phyloP scores from a whole-genome alignment of 1,140 invertebrate genomes.

The Leptinotarsa texana region DNA sequence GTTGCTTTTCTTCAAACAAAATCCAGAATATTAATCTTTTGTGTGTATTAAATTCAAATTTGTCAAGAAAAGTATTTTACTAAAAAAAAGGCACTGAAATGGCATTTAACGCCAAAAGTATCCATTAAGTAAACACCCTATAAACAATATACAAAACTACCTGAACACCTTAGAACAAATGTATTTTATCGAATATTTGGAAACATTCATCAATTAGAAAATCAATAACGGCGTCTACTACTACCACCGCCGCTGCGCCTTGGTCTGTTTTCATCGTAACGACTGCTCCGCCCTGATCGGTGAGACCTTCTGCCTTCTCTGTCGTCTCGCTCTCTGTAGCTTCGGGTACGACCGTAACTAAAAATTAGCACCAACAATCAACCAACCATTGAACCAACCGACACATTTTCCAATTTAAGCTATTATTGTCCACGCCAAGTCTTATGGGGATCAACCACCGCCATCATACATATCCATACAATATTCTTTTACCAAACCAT shows the following conservation, averaged over 20 bases:
- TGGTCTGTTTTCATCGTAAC: conserved; percentile 47
- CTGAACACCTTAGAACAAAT: conserved; percentile 3
- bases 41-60: no score
- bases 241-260: conserved; percentile 44
- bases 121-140: conserved; percentile 2
- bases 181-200: neutral
- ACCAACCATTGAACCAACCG: conserved; percentile 31
- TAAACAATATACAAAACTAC: conserved; percentile 15
- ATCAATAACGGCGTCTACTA: conserved; percentile 50
- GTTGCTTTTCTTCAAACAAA: no score
- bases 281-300: conserved; percentile 47
- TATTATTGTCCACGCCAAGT: conserved; percentile 39
- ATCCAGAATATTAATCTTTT: no score
- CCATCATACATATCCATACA: conserved; percentile 43
- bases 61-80: no score
- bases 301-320: conserved; percentile 38
- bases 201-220: neutral
- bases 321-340: conserved; percentile 49
- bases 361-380: conserved; percentile 49
- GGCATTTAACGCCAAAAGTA: neutral
- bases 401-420: conserved; percentile 23
- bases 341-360: conserved; percentile 54
- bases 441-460: conserved; percentile 24
- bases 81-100: no score
- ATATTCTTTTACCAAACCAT: conserved; percentile 54